These are phyloP conservation scores for Macrotus californicus DNA, from an alignment of 2,113 vertebrate species.

Conservation along the genomic window DNA sequence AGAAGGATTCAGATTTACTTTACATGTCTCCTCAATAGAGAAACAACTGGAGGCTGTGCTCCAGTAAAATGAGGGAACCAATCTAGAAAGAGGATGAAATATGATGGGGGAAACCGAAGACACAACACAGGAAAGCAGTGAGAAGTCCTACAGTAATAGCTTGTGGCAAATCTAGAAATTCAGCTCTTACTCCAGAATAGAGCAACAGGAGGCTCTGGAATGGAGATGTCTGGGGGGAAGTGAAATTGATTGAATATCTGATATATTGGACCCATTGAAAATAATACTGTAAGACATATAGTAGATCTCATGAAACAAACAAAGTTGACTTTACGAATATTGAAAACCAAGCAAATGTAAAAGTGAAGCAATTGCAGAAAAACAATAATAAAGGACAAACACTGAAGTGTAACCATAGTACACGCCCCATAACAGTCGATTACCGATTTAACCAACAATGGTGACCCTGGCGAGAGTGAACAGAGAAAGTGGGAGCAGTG, in stretches of 20 bases:
- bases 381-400: not conserved
- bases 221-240: not conserved
- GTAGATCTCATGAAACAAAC: not conserved
- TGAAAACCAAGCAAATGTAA: conserved; percentile 1
- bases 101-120: not conserved
- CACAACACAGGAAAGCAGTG: not conserved
- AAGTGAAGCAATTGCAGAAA: not conserved
- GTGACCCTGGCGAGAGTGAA: not conserved
- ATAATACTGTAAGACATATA: not conserved
- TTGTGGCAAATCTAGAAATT: not conserved
- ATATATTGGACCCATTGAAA: not conserved
- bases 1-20: not conserved
- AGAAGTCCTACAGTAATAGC: not conserved
- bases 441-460: not conserved
- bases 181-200: not conserved
- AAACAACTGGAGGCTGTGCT: not conserved
- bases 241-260: not conserved
- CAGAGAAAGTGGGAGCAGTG: not conserved
- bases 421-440: no score
- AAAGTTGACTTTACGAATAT: not conserved
- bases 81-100: not conserved
- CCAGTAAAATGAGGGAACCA: not conserved
- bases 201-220: not conserved
- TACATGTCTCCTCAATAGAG: not conserved
- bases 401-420: not conserved